These are phyloP conservation scores for Lysiphlebus fabarum DNA, from an alignment of 1,140 invertebrate species.

Conservation along the genomic window DNA sequence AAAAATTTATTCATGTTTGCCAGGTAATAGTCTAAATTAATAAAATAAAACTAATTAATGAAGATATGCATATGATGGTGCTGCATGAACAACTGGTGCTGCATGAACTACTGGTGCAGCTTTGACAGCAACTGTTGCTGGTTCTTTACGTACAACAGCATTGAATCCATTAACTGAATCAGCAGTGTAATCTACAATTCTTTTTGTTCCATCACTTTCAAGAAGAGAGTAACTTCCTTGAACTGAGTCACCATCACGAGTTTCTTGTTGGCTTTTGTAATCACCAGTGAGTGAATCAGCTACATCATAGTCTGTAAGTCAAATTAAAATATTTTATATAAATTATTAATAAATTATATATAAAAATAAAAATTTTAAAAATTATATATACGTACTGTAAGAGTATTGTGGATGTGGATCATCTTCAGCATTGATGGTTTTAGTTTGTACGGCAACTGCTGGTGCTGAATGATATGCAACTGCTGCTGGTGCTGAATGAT, in stretches of 20 bases:
- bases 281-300: conserved; percentile 56
- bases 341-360: too few species aligned
- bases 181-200: conserved; percentile 62
- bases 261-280: conserved; percentile 56
- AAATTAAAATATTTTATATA: too few species aligned
- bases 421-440: conserved; percentile 18
- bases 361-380: too few species aligned
- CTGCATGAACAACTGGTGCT: conserved; percentile 15
- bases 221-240: conserved; percentile 56
- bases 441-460: conserved; percentile 16
- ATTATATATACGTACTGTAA: too few species aligned
- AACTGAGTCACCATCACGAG: conserved; percentile 54
- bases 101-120: too few species aligned
- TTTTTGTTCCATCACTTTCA: conserved; percentile 58
- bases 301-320: conserved; percentile 47
- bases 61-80: too few species aligned
- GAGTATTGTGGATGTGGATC: conserved; percentile 1
- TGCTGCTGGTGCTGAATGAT: too few species aligned
- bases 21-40: too few species aligned
- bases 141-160: conserved; percentile 62
- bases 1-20: too few species aligned
- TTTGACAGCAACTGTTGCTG: conserved; percentile 30
- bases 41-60: too few species aligned
- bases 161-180: conserved; percentile 64
- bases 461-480: conserved; percentile 22